Conservation (phyloP, 2,113 vertebrate genomes). For the Scomber scombrus region DNA sequence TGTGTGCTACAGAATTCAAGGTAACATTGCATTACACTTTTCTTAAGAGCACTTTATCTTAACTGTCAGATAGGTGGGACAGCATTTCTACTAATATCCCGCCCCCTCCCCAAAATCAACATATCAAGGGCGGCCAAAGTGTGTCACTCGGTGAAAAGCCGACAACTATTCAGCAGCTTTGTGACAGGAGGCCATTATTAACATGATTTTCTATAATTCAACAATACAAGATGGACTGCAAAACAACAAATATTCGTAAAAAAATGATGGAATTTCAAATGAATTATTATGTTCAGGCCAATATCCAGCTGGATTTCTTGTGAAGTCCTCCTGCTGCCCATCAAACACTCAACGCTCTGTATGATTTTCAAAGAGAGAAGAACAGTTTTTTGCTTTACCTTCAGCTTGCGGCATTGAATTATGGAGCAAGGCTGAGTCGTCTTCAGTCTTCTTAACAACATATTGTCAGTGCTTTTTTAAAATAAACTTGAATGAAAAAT, state of each 20-base stretch:
- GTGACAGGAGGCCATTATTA: background rate
- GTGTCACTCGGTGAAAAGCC: too few species aligned
- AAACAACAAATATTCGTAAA: background rate
- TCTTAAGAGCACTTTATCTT: slow-evolving; percentile 17
- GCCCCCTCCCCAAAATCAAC: background rate
- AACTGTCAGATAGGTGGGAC: slow-evolving; percentile 4
- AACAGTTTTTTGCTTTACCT: background rate
- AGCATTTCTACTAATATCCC: slow-evolving; percentile 15
- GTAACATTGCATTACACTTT: slow-evolving; percentile 12
- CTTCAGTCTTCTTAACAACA: background rate
- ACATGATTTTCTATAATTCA: background rate
- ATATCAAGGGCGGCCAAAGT: background rate
- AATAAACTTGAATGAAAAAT: background rate
- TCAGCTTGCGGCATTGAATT: slow-evolving; percentile 9
- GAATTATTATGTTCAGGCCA: background rate
- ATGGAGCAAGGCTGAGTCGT: slow-evolving; percentile 13
- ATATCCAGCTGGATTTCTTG: slow-evolving; percentile 2
- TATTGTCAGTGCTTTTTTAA: slow-evolving; percentile 12
- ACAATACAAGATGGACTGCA: background rate
- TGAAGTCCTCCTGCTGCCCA: background rate
- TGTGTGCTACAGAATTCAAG: background rate
- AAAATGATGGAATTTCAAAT: background rate
- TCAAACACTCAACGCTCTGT: background rate
- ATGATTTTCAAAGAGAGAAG: slow-evolving; percentile 18
- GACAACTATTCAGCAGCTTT: background rate